Evolutionary conservation across 1,140 invertebrate species (phyloP).

Genomic region (Diachasmimorpha longicaudata): DNA sequence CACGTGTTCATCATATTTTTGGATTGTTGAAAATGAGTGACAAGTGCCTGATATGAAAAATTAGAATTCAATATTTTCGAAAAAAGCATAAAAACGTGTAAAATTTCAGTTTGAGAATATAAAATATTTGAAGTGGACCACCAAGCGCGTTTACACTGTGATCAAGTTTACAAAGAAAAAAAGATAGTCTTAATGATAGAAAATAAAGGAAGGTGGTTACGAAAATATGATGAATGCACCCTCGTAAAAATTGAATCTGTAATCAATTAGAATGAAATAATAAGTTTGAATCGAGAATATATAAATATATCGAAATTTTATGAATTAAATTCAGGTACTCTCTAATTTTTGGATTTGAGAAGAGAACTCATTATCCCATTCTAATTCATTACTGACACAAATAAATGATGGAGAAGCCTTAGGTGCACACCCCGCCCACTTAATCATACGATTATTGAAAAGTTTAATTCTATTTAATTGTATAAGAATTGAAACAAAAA

Average conservation of each 20-base stretch:
- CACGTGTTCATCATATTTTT: conserved; percentile 48
- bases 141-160: conserved; percentile 53
- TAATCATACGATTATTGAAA: conserved; percentile 39
- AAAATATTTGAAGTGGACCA: conserved; percentile 6
- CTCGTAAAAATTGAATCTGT: conserved; percentile 6
- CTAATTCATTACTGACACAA: not conserved
- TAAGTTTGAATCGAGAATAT: not conserved
- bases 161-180: conserved; percentile 54
- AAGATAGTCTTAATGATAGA: conserved; percentile 45
- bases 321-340: not conserved
- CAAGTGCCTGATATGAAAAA: conserved; percentile 34
- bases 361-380: not conserved
- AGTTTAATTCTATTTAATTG: conserved; percentile 49
- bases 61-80: not conserved
- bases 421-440: conserved; percentile 38
- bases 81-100: not conserved
- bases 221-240: conserved; percentile 15
- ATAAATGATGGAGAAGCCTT: conserved; percentile 12
- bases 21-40: conserved; percentile 25
- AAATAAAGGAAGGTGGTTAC: conserved; percentile 38
- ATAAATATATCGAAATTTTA: not conserved
- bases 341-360: not conserved
- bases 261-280: not conserved
- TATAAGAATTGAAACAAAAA: conserved; percentile 38
- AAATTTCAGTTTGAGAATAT: not conserved